Evolutionary conservation across 2,888 invertebrate genomes (phyloP).

Genomic region (Cheilosia impressa): DNA sequence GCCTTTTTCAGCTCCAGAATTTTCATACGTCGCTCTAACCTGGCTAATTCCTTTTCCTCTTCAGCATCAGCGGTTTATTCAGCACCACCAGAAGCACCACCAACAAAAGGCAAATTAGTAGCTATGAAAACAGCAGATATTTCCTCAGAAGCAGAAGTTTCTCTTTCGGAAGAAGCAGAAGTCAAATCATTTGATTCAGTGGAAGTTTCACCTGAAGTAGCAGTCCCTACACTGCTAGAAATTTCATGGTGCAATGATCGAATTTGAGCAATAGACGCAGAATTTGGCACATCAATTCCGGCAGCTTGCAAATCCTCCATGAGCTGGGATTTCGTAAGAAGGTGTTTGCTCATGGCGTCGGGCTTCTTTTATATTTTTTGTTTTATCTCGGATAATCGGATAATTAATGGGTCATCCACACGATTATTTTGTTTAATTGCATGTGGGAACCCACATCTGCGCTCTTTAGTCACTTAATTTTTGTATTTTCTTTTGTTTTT

Average conservation of each 20-base stretch:
- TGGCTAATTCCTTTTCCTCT: not conserved
- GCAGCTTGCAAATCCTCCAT: not conserved
- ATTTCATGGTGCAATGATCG: not conserved
- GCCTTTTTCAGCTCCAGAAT: not conserved
- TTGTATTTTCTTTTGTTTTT: no score
- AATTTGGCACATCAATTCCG: not conserved
- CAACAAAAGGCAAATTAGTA: no score
- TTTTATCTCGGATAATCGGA: not conserved
- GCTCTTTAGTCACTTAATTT: no score
- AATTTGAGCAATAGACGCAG: not conserved
- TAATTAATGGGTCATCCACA: not conserved
- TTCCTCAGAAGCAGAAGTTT: not conserved
- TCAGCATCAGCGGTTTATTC: not conserved
- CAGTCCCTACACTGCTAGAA: not conserved
- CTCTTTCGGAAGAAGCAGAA: not conserved
- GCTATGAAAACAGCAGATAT: not conserved
- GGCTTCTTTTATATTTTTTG: not conserved
- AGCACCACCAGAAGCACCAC: no score
- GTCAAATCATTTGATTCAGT: not conserved
- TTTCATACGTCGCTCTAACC: not conserved
- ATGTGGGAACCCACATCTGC: not conserved
- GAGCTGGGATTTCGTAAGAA: not conserved
- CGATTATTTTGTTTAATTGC: not conserved
- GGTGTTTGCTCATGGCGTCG: not conserved
- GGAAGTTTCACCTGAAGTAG: not conserved